phyloP scores from a whole-genome alignment of 2,888 invertebrate species.

The Drosophila monieri region DNA sequence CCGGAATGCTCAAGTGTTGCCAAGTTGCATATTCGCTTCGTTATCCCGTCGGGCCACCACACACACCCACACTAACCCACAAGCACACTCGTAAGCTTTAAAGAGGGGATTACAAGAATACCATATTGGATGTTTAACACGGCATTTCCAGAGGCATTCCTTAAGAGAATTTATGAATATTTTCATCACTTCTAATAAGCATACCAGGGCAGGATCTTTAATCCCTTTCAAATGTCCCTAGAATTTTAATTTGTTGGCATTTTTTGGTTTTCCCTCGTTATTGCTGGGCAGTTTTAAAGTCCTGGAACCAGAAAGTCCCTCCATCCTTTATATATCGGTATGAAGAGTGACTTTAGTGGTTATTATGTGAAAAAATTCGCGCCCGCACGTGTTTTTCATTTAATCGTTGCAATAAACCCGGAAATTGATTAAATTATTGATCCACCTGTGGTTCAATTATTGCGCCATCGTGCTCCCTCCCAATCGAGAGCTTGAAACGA shows the following conservation, averaged over 20 bases:
- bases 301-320: background rate
- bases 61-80: slow-evolving; percentile 4
- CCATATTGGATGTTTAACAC: slow-evolving; percentile 49
- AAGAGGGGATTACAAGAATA: slow-evolving; percentile 46
- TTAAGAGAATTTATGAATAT: slow-evolving; percentile 25
- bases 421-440: slow-evolving; percentile 25
- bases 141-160: slow-evolving; percentile 18
- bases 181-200: slow-evolving; percentile 21
- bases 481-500: background rate
- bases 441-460: slow-evolving; percentile 9
- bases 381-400: slow-evolving; percentile 11
- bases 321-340: background rate
- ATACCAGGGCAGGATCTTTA: background rate
- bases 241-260: background rate
- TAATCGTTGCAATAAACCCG: slow-evolving; percentile 13
- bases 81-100: slow-evolving; percentile 28
- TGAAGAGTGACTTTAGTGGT: background rate
- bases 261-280: background rate
- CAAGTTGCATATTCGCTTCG: slow-evolving; percentile 69
- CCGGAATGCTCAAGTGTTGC: slow-evolving; percentile 73
- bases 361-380: background rate
- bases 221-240: background rate
- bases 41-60: slow-evolving; percentile 56
- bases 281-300: background rate
- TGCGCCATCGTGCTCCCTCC: slow-evolving; percentile 2